These are phyloP conservation scores for Odocoileus hemionus DNA, from an alignment of 2,113 vertebrate species.

Conservation along the genomic window DNA sequence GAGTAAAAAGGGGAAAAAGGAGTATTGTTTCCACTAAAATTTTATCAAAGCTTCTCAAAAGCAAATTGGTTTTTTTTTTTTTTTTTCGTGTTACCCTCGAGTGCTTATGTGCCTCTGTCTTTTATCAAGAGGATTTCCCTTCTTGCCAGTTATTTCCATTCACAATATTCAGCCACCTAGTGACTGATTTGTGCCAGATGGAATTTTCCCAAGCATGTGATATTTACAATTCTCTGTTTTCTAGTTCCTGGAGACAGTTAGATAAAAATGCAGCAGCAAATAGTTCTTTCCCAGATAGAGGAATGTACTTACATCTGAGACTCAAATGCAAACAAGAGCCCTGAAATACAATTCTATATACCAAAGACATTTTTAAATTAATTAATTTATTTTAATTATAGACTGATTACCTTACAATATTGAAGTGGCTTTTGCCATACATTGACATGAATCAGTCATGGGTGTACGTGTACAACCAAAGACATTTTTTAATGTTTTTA, in stretches of 20 bases:
- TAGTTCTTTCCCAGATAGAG: conserved; percentile 56
- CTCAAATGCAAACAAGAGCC: conserved; percentile 27
- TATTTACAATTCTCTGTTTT: conserved; percentile 77
- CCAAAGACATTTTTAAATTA: conserved; percentile 18
- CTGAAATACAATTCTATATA: not conserved
- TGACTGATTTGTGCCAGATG: conserved; percentile 73
- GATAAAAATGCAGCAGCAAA: conserved; percentile 71
- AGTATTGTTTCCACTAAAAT: conserved; percentile 33
- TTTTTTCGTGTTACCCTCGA: conserved; percentile 47
- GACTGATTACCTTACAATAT: not conserved
- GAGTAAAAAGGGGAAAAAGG: not conserved
- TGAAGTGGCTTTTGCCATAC: not conserved
- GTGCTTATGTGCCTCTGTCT: conserved; percentile 34
- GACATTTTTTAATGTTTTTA: not conserved
- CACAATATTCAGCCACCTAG: conserved; percentile 62
- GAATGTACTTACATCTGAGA: conserved; percentile 9
- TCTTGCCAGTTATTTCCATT: conserved; percentile 67
- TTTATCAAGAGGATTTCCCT: conserved; percentile 66
- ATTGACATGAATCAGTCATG: not conserved
- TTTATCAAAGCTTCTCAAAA: conserved; percentile 36
- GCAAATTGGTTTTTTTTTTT: conserved; percentile 48
- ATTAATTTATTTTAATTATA: not conserved
- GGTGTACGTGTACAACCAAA: not conserved
- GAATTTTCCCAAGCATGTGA: conserved; percentile 70
- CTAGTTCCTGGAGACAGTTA: conserved; percentile 72